Base-by-base conservation (phyloP, 2,888 invertebrate genomes). In the Drosophila phalerata region DNA sequence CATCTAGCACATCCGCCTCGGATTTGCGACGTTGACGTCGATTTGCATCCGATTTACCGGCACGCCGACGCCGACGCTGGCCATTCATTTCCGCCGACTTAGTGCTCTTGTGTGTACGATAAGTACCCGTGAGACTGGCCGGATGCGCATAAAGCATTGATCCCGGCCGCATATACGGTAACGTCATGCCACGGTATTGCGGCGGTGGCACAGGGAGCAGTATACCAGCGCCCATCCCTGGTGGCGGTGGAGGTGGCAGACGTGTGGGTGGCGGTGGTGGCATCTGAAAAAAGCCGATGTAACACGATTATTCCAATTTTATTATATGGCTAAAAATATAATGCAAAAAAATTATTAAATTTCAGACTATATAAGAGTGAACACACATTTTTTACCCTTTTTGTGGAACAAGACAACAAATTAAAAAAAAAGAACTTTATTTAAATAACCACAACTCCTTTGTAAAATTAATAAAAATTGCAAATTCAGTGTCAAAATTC, bases 11-110 rank as follows among this genome's bases (percentile, higher is more conserved):
- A 80, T 92, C 92, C 10, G 91, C 90, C 61, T 92, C 92, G 32
- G 92, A 92, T 63, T 91, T 92, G 60, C 92, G 90, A 30, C 92
- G 89, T 67, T 91, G 92, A n/a, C 90, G 90, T 8, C 88, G 90
- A 76, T 83, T 90, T 5, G 81, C 87, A 58, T 88, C 85, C 28
- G 81, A 79, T 67, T 90, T 90, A 1, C 89, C 80, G 4, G 83
- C 81, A 17, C 85, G 84, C 11, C 89, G 81, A 38, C 85, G 86
- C 5, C 89, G 79, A 32, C 84, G 83, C 47, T 88, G 89, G 5
- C 86, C 87, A 57, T 89, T 89, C 25, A 88, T 73, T 32, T 88
- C 91, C 17, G 79, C 73, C 1, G 88, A 85, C 69, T 87, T 88
- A 32, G 81, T 81, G 63, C 81, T 89, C 47, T 86, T 88, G 38